Evolutionary conservation across 2,113 vertebrate genomes (phyloP), one percentile per base, ranked within the genome.

Genomic region (Camelus bactrianus): DNA sequence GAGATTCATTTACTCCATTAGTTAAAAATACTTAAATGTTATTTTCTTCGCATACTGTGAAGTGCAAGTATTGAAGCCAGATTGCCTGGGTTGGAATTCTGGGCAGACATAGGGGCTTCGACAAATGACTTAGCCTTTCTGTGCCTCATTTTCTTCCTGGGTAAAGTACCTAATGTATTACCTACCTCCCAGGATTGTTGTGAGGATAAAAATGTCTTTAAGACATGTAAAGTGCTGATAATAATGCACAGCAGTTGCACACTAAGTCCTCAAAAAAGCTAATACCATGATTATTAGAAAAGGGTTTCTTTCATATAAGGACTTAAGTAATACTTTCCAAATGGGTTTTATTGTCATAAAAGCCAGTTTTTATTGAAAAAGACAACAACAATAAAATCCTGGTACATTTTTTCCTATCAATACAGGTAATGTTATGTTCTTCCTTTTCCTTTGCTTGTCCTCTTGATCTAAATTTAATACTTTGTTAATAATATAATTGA

Each of bases 341-440:
- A 48, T 83, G 76, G 28, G 3, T 70, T 91, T 91, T 54, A 93
- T 52, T 94, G 24, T 16, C 60, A 46, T 82, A 94, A 89, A 96
- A 90, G 2, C 19, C 90, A 69, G 4, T 62, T 90, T 83, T 87
- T 87, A 65, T 62, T 79, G 46, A 93, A 94, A 84, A 84, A 56
- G 30, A 82, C n/a, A 86, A 54, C 38, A 52, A 30, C 50, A 54
- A 70, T 4, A 77, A 75, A 70, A 35, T 5, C 4, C 22, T 73
- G 16, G 0, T 77, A 3, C 79, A 12, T 79, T 65, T 87, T 9
- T 92, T 91, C 52, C n/a, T 89, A 35, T 76, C 3, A 84, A 94
- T 52, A 6, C 20, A 93, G 72, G 15, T 93, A 81, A 54, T 4
- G 0, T 60, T 92, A 46, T 73, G 73, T 35, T 95, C 94, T 95